Percentiles rank a stretch among this genome's conserved stretches.
These are phyloP conservation scores for Chloropsis hardwickii DNA, from an alignment of 2,113 vertebrate genomes.

Conservation along the genomic window DNA sequence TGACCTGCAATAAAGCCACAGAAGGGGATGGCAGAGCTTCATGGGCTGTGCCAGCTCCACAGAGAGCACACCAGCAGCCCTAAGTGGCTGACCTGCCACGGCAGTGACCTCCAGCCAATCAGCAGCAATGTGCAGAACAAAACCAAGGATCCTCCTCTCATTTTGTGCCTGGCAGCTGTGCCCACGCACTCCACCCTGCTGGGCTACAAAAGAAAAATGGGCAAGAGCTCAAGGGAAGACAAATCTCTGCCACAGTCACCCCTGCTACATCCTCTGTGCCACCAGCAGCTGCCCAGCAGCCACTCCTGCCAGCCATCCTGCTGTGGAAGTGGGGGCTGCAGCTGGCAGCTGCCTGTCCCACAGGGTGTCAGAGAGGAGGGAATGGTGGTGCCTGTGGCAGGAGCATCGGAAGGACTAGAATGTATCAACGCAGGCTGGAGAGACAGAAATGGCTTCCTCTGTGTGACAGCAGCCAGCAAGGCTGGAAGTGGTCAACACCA, in stretches of 20 bases:
- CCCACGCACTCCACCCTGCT: background rate
- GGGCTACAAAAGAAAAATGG: background rate
- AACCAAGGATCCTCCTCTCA: background rate
- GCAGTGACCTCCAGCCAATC: background rate
- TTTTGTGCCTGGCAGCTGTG: background rate
- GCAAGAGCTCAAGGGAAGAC: background rate
- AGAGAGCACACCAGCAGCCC: background rate
- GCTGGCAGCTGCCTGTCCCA: background rate
- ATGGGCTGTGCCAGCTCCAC: background rate
- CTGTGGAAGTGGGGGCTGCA: background rate
- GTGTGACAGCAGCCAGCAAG: background rate
- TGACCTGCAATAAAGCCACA: background rate
- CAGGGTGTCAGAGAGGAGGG: background rate
- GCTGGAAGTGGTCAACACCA: background rate
- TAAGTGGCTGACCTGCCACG: rapidly evolving
- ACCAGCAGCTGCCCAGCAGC: background rate
- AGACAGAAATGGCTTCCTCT: background rate
- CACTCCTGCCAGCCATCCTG: background rate
- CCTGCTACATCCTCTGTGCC: background rate
- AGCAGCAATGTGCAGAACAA: background rate
- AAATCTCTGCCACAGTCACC: background rate
- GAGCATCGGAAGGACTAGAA: background rate
- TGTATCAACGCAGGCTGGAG: background rate
- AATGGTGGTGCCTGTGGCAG: background rate
- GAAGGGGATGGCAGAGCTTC: background rate